Percentiles rank a stretch among this genome's conserved stretches.
These are phyloP conservation scores for Ascidia mentula DNA, from an alignment of 23 tunicate species.

Conservation along the genomic window DNA sequence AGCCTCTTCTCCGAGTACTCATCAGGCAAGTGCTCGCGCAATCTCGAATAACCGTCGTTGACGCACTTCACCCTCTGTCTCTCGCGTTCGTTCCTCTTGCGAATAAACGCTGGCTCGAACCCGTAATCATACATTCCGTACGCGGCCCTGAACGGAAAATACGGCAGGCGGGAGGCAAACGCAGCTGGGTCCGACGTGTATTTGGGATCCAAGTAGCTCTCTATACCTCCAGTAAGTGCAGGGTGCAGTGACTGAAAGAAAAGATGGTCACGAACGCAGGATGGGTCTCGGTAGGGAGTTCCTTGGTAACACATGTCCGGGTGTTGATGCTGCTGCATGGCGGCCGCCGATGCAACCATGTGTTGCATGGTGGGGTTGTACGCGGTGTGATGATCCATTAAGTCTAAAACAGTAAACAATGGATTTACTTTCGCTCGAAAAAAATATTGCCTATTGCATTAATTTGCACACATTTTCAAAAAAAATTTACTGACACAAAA, in stretches of 20 bases:
- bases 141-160: constrained; percentile 66
- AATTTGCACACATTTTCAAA: too few species aligned
- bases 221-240: constrained; percentile 70
- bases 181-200: constrained; percentile 79
- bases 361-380: constrained; percentile 21
- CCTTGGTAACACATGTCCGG: constrained; percentile 46
- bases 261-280: constrained; percentile 26
- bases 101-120: constrained; percentile 91
- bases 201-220: constrained; percentile 87
- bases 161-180: constrained; percentile 78
- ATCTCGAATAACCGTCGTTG: constrained; percentile 85
- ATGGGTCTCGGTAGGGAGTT: constrained; percentile 32
- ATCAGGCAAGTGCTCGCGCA: constrained; percentile 90
- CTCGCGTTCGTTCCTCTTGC: constrained; percentile 91
- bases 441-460: too few species aligned
- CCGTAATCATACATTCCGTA: constrained; percentile 85
- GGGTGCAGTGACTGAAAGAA: constrained; percentile 54
- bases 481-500: too few species aligned
- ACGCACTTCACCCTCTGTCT: constrained; percentile 93
- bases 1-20: constrained; percentile 87
- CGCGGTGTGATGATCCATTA: background rate
- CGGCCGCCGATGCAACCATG: constrained; percentile 12
- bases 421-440: too few species aligned
- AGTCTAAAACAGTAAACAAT: too few species aligned
- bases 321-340: constrained; percentile 8